Evolutionary conservation across 2,113 vertebrate species (phyloP).

Genomic region (Perca schrenkii): DNA sequence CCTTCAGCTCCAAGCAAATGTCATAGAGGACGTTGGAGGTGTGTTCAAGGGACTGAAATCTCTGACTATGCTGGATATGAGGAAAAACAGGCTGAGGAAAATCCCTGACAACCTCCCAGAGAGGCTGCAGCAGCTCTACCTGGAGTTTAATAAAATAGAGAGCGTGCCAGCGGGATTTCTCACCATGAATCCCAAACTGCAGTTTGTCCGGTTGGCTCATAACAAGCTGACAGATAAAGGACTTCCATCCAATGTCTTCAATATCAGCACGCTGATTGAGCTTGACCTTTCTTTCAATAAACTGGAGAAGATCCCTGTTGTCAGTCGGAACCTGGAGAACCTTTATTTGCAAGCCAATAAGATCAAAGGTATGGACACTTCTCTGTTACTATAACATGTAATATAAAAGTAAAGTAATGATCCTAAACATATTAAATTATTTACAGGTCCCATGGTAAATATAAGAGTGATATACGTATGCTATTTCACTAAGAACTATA

Average conservation of each 20-base stretch:
- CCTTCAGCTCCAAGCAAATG: constrained; percentile 90
- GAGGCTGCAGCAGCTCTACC: constrained; percentile 90
- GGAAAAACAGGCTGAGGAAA: constrained; percentile 89
- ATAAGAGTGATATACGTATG: neutral
- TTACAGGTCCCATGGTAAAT: neutral
- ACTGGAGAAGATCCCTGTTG: constrained; percentile 90
- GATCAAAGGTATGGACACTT: constrained; percentile 89
- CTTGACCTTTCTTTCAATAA: constrained; percentile 96
- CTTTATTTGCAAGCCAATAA: constrained; percentile 96
- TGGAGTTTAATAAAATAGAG: constrained; percentile 91
- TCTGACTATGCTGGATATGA: constrained; percentile 90
- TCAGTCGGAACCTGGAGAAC: constrained; percentile 93
- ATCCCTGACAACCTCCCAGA: constrained; percentile 88
- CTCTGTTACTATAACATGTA: neutral
- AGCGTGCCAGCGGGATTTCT: constrained; percentile 89
- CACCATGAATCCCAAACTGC: constrained; percentile 83
- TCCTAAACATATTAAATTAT: neutral
- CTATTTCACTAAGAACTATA: neutral
- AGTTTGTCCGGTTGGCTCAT: constrained; percentile 92
- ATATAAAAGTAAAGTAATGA: neutral
- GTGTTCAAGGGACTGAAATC: constrained; percentile 89
- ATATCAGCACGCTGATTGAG: constrained; percentile 91
- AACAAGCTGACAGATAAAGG: constrained; percentile 92
- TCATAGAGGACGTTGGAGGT: constrained; percentile 85
- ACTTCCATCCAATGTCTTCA: constrained; percentile 91